Evolutionary conservation across 2,888 invertebrate species (phyloP).

Genomic region (Eulithis testata): DNA sequence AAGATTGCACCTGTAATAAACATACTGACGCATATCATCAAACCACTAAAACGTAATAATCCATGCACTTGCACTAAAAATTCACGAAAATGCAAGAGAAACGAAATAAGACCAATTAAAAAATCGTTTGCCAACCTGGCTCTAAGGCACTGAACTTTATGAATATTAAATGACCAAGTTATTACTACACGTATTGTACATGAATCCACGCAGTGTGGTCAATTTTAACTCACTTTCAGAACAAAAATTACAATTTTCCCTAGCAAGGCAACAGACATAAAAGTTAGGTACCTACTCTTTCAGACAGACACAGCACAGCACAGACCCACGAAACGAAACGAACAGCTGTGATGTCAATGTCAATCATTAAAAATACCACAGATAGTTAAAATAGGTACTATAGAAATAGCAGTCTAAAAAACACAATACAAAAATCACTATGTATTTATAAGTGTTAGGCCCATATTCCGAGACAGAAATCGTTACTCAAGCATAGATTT

Average conservation of each 20-base stretch:
- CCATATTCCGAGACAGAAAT: too few species aligned
- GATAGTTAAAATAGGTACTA: not conserved
- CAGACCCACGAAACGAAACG: conserved; percentile 54
- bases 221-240: conserved; percentile 77
- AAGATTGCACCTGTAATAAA: conserved; percentile 75
- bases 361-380: conserved; percentile 38
- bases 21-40: conserved; percentile 42
- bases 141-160: conserved; percentile 49
- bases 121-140: conserved; percentile 65
- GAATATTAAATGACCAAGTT: conserved; percentile 42
- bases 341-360: conserved; percentile 83
- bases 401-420: too few species aligned
- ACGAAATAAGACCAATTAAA: conserved; percentile 66
- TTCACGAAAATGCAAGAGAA: conserved; percentile 72
- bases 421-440: too few species aligned
- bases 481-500: too few species aligned
- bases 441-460: too few species aligned
- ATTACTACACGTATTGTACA: conserved; percentile 48
- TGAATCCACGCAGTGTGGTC: conserved; percentile 54
- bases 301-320: conserved; percentile 48
- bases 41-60: conserved; percentile 54
- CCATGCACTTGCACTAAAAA: conserved; percentile 61
- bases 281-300: too few species aligned
- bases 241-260: conserved; percentile 73
- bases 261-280: conserved; percentile 61